Evolutionary conservation across 2,888 invertebrate genomes (phyloP).

Genomic region (Bedellia somnulentella): DNA sequence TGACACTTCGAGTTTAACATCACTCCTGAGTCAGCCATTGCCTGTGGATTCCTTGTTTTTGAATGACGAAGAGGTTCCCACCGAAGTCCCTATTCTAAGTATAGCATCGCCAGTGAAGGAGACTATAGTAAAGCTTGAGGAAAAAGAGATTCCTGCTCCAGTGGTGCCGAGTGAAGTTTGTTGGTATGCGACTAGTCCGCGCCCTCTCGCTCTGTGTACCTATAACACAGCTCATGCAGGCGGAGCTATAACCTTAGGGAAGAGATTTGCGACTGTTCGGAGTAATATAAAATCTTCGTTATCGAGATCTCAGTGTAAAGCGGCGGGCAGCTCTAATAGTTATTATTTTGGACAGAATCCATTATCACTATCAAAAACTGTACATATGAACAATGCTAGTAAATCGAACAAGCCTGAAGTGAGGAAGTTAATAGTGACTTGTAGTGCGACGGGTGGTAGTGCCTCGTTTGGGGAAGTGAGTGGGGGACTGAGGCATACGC

Average conservation of each 20-base stretch:
- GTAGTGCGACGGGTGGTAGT: constrained; percentile 24
- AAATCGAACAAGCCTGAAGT: constrained; percentile 49
- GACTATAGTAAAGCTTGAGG: constrained; percentile 15
- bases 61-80: constrained; percentile 26
- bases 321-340: constrained; percentile 18
- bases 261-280: constrained; percentile 48
- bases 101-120: constrained; percentile 22
- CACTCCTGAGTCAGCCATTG: constrained; percentile 33
- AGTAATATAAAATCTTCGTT: constrained; percentile 50
- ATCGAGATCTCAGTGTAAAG: constrained; percentile 36
- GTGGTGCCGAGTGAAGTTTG: constrained; percentile 36
- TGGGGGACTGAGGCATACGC: constrained; percentile 23
- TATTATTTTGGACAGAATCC: constrained; percentile 36
- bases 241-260: constrained; percentile 55
- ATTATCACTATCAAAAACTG: constrained; percentile 38
- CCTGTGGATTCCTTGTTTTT: constrained; percentile 27
- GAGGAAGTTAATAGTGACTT: constrained; percentile 51
- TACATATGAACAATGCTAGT: constrained; percentile 40
- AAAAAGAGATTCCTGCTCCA: constrained; percentile 22
- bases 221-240: constrained; percentile 61
- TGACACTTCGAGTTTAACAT: constrained; percentile 34
- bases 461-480: constrained; percentile 6
- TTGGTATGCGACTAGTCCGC: constrained; percentile 59
- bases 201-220: constrained; percentile 61
- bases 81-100: constrained; percentile 14